Base-by-base conservation (phyloP, 2,113 vertebrate genomes). In the Actenoides lindsayi region DNA sequence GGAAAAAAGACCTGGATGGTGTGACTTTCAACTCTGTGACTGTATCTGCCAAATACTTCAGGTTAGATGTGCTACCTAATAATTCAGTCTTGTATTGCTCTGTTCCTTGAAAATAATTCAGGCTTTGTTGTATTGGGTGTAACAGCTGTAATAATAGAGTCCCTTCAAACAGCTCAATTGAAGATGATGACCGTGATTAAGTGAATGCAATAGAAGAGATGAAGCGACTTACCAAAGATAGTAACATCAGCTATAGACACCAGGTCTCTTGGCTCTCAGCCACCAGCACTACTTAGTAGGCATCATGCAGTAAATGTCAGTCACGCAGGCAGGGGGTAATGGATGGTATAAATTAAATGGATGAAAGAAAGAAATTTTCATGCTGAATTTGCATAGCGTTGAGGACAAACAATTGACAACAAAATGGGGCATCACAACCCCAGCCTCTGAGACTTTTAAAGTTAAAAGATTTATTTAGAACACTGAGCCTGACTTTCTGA, bases 81-180 rank as follows among this genome's bases (percentile, higher is more conserved):
- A 91, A 92, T 96, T 94, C 90, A 78, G 48, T 39, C 79, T 94
- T 87, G 51, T 78, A 87, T 64, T 68, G 56, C 73, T 68, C 30
- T 44, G 41, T 92, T 85, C 89, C 89, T 27, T 88, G 83, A 93
- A 87, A 92, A 96, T 94, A 92, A 92, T 78, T 95, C 79, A 93
- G 86, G 88, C 59, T 19, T 86, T 71, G 78, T 67, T 83, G 79
- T 75, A 60, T 6, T 42, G 88, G 82, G 85, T 94, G 79, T 92
- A 94, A 87, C 93, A 94, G 89, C 84, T 91, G 77, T 94, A 94
- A 96, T 94, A 97, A 95, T 39, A 87, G 80, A 95, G 93, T 73
- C 65, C 44, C 70, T 94, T 89, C 87, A 78, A 91, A 84, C 53
- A 87, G 69, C 86, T 84, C 94, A 89, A 15, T 76, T 87, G 94